These are phyloP conservation scores for Mythimna ferrago DNA, from an alignment of 2,888 invertebrate species.

Conservation along the genomic window DNA sequence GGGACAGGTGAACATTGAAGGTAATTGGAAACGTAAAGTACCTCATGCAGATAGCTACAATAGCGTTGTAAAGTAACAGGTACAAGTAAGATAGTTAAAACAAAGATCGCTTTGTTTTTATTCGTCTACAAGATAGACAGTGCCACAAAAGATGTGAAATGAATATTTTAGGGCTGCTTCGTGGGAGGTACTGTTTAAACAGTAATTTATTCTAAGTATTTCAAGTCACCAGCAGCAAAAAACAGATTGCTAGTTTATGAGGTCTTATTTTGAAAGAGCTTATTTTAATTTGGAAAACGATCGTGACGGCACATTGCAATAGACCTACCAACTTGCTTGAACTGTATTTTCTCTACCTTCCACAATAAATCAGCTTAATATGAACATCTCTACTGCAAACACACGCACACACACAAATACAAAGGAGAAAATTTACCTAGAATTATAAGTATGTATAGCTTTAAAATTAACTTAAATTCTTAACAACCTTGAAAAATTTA, in stretches of 20 bases:
- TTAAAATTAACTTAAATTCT: too few species aligned
- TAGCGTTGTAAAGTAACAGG: slow-evolving; percentile 64
- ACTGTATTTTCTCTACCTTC: slow-evolving; percentile 6
- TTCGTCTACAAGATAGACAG: slow-evolving; percentile 64
- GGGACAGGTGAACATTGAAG: slow-evolving; percentile 77
- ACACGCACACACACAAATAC: neutral
- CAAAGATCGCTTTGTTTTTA: slow-evolving; percentile 76
- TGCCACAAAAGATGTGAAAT: slow-evolving; percentile 60
- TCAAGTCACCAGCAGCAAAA: slow-evolving; percentile 56
- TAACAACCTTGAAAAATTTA: too few species aligned
- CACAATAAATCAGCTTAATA: neutral
- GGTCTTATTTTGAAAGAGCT: slow-evolving; percentile 27
- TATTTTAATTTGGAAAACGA: slow-evolving; percentile 67
- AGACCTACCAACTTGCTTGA: neutral
- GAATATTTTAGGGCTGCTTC: slow-evolving; percentile 59
- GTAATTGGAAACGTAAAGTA: slow-evolving; percentile 68
- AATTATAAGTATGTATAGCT: neutral
- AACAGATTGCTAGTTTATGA: slow-evolving; percentile 82
- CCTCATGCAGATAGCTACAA: slow-evolving; percentile 69
- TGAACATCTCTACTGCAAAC: neutral
- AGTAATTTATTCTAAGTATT: slow-evolving; percentile 42
- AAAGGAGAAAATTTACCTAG: neutral
- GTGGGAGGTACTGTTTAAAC: slow-evolving; percentile 75
- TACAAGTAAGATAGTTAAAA: slow-evolving; percentile 81
- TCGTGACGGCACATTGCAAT: slow-evolving; percentile 80